A percentile compares a stretch with the other conserved stretches of the same genome.
These are phyloP conservation scores for Agrochola lota DNA, from an alignment of 2,888 invertebrate species.

Conservation along the genomic window DNA sequence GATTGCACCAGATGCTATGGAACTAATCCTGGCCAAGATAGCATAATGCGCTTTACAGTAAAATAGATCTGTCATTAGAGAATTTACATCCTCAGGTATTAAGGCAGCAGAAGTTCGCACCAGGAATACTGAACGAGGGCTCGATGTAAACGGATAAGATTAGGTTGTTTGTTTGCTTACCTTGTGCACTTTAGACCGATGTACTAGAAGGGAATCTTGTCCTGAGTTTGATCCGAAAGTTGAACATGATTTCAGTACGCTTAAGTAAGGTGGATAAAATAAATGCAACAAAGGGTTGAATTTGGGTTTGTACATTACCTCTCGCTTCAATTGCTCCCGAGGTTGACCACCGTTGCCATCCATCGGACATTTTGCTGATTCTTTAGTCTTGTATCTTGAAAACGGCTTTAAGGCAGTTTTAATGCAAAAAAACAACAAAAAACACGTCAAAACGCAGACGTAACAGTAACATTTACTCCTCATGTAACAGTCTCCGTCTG, in stretches of 20 bases:
- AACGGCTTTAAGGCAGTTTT: neutral
- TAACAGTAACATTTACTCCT: no score
- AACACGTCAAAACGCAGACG: no score
- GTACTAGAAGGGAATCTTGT: neutral
- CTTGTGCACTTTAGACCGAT: neutral
- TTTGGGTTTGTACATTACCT: neutral
- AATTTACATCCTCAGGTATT: neutral
- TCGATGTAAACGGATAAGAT: slow-evolving; percentile 4
- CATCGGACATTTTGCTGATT: no score
- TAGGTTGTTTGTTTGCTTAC: neutral
- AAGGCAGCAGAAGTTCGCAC: neutral
- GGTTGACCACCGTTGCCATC: neutral
- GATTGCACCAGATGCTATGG: slow-evolving; percentile 6
- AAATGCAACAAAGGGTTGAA: neutral
- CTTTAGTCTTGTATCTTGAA: neutral
- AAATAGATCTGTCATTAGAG: slow-evolving; percentile 17
- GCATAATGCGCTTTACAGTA: slow-evolving; percentile 40
- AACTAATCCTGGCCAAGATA: slow-evolving; percentile 36
- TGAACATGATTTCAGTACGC: neutral
- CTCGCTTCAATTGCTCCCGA: neutral
- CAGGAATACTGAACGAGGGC: slow-evolving; percentile 6
- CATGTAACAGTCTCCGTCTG: no score
- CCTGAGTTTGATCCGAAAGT: no score
- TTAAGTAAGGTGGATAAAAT: neutral
- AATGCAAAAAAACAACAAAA: neutral